Evolutionary conservation across 2,797 vertebrate genomes (phyloP), one percentile per base, ranked within the genome.

Genomic region (Callimico goeldii): DNA sequence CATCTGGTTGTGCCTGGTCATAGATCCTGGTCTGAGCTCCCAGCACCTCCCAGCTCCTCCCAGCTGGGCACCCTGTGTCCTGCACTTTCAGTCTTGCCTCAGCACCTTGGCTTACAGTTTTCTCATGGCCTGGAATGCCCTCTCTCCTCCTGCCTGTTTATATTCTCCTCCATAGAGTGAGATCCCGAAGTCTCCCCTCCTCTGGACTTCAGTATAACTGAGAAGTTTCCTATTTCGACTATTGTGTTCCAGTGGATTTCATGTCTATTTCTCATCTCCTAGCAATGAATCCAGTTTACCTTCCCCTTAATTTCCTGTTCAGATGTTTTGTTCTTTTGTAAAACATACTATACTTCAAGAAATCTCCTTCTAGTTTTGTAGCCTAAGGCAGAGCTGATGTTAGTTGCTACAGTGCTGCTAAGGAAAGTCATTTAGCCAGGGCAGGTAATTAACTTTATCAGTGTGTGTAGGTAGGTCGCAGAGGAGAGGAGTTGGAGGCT

Each of bases 391-490:
- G 92, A 96, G 81, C 95, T 97, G 77, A 91, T 92, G 92, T 91
- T 93, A 93, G 97, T 98, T 98, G 97, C 97, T 98, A 97, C 55
- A 95, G 87, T 94, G 95, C 98, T 97, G 95, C 96, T 98, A 97
- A 83, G 95, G 96, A 97, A 97, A 98, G 95, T 97, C 95, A 94
- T 96, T 97, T 98, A 97, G 90, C 94, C 82, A 85, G 88, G 97
- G 95, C 97, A 96, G 95, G 95, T 97, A 97, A 98, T 98, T 98
- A 97, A 97, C 90, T 97, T 96, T 96, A 95, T 97, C 97, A 96
- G 96, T 95, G 76, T 89, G 92, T 97, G 90, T 94, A 94, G 79
- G 79, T 94, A 95, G 87, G 96, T 96, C 41, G 22, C 80, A 81
- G 64, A 93, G 92, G 80, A 87, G 93, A 91, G 90, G 92, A 95